Evolutionary conservation across 2,888 invertebrate species (phyloP).

Genomic region (Geophilus truncorum): DNA sequence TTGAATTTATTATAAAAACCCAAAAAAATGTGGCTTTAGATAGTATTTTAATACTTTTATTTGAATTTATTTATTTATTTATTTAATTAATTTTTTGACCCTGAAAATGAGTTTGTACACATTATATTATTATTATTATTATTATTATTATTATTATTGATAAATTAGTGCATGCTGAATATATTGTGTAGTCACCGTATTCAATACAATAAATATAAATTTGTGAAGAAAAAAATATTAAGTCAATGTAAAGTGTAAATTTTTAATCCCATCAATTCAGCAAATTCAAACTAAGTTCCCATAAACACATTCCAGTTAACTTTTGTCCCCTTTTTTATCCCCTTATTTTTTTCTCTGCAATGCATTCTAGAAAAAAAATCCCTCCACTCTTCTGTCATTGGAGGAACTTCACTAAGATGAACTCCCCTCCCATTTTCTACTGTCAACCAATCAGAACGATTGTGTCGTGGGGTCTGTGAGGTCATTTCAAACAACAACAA

Average conservation of each 20-base stretch:
- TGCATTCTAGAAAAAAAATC: not conserved
- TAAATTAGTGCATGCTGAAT: constrained; percentile 11
- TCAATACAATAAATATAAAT: not conserved
- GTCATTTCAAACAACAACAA: constrained; percentile 20
- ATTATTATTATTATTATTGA: constrained; percentile 6
- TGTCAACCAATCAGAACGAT: constrained; percentile 15
- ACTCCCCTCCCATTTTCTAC: constrained; percentile 13
- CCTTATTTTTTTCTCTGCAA: not conserved
- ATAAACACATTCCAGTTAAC: not conserved
- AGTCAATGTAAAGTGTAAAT: not conserved
- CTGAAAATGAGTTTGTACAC: not conserved
- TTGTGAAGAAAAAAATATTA: not conserved
- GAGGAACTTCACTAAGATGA: not conserved
- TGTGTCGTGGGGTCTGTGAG: constrained; percentile 11
- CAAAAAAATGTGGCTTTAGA: not conserved
- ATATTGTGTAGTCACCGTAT: not conserved
- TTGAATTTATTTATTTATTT: not conserved
- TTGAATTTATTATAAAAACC: no score
- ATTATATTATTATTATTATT: no score
- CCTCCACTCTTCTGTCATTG: not conserved
- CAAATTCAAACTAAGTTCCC: not conserved
- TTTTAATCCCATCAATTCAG: not conserved
- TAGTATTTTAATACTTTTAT: no score
- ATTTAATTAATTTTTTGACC: not conserved
- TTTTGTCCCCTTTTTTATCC: not conserved